Conservation (phyloP, 2,113 vertebrate genomes). For the Cyanistes caeruleus region DNA sequence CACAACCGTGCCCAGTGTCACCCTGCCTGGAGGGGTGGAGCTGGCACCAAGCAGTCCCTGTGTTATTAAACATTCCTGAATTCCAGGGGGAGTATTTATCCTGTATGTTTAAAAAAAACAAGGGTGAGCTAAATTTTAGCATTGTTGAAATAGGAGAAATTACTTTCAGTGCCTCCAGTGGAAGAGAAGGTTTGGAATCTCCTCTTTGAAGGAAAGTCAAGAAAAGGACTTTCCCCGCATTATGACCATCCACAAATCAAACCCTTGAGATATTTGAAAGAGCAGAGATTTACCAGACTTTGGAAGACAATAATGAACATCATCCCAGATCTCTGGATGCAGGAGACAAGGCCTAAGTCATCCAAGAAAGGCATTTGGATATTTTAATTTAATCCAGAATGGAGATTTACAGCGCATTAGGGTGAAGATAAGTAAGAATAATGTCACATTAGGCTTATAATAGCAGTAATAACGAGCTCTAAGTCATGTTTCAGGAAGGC, state of each 20-base stretch:
- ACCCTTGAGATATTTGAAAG: constrained; percentile 36
- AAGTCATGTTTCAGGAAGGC: not conserved
- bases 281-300: constrained; percentile 45
- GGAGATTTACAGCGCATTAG: constrained; percentile 68
- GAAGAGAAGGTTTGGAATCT: not conserved
- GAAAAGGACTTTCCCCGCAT: not conserved
- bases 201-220: not conserved
- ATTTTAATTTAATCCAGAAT: constrained; percentile 58
- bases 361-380: constrained; percentile 73
- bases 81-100: not conserved
- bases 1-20: not conserved
- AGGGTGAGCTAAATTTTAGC: not conserved
- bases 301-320: constrained; percentile 57
- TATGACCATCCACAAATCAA: constrained; percentile 27
- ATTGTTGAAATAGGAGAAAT: not conserved
- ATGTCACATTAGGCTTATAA: constrained; percentile 59
- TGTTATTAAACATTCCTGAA: not conserved
- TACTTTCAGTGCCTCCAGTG: not conserved
- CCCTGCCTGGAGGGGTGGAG: not conserved
- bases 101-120: not conserved
- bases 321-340: constrained; percentile 41
- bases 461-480: not conserved
- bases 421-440: constrained; percentile 64
- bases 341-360: constrained; percentile 28
- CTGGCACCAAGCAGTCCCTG: not conserved